A percentile compares a stretch with the other conserved stretches of the same genome.
phyloP scores from a whole-genome alignment of 2,888 invertebrate species.

The Osedax fenrisi region DNA sequence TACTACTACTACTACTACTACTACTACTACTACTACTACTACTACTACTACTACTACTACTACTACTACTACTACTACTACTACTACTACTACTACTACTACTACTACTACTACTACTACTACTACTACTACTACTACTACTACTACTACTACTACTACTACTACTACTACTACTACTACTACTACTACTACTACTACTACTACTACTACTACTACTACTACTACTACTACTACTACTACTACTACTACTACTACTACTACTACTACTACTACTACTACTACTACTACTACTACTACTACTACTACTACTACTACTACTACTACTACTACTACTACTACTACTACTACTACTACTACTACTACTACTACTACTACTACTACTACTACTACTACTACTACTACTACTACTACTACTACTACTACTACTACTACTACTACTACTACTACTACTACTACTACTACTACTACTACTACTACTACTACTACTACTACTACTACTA shows the following conservation, averaged over 20 bases:
- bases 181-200: too few relatives aligned
- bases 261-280: neutral
- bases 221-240: neutral
- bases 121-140: too few relatives aligned
- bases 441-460: neutral
- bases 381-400: neutral
- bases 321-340: neutral
- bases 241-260: neutral
- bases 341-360: neutral
- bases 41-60: neutral
- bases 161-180: too few relatives aligned
- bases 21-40: neutral
- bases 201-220: too few relatives aligned
- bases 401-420: neutral
- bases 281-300: neutral
- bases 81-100: constrained; percentile 2
- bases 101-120: neutral
- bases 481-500: neutral
- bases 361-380: neutral
- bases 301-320: neutral
- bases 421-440: neutral
- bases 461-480: neutral
- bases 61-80: constrained; percentile 2
- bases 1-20: neutral
- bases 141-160: too few relatives aligned